Conservation (phyloP, 1,140 invertebrate genomes). For the Drosophila willistoni region DNA sequence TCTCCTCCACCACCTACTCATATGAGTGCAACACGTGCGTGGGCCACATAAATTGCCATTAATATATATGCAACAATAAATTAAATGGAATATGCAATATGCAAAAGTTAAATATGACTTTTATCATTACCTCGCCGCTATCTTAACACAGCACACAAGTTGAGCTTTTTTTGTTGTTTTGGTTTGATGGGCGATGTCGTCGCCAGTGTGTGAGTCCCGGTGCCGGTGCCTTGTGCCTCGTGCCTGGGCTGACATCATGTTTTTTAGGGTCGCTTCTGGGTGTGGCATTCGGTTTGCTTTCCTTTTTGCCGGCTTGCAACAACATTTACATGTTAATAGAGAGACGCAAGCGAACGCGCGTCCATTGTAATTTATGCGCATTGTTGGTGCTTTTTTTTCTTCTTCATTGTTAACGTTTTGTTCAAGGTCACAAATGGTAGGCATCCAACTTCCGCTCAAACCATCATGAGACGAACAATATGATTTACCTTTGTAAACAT, state of each 20-base stretch:
- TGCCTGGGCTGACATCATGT: slow-evolving; percentile 35
- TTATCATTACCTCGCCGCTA: slow-evolving; percentile 22
- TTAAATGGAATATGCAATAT: slow-evolving; percentile 65
- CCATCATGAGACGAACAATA: no score
- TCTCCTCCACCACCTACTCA: background rate
- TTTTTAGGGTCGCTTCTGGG: slow-evolving; percentile 11
- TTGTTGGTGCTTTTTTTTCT: slow-evolving; percentile 40
- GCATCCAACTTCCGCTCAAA: slow-evolving; percentile 29
- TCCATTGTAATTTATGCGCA: slow-evolving; percentile 62
- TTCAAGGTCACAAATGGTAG: slow-evolving; percentile 51
- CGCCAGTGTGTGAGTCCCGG: background rate
- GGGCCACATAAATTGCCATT: slow-evolving; percentile 59
- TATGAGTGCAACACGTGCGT: slow-evolving; percentile 64
- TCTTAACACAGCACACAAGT: background rate
- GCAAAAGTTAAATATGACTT: slow-evolving; percentile 47
- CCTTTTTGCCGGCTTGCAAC: background rate
- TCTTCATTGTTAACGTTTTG: slow-evolving; percentile 16
- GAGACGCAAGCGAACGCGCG: slow-evolving; percentile 12
- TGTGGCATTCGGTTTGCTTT: background rate
- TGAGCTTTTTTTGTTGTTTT: background rate
- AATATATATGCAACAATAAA: slow-evolving; percentile 71
- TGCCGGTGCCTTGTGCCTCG: slow-evolving; percentile 27
- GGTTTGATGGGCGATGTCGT: background rate
- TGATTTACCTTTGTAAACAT: background rate
- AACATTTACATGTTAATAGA: slow-evolving; percentile 67